Percentiles rank a stretch among this genome's conserved stretches.
These are phyloP conservation scores for Ormyrus thymus DNA, from an alignment of 2,888 invertebrate species.

Conservation along the genomic window DNA sequence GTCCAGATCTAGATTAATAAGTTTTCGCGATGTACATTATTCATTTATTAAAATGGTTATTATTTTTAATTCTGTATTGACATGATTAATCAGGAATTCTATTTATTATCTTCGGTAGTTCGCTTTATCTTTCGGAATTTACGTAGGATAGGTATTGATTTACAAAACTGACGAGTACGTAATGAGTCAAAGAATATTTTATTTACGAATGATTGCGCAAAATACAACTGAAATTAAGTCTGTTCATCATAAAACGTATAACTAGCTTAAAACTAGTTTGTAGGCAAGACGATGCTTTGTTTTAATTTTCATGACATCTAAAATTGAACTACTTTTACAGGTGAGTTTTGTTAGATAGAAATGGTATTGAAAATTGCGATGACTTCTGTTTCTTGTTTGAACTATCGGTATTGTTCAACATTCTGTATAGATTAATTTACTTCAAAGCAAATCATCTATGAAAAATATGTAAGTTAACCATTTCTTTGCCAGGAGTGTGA, in stretches of 20 bases:
- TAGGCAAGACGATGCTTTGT: conserved; percentile 4
- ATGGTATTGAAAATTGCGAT: too few species aligned
- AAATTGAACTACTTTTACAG: not conserved
- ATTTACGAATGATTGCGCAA: conserved; percentile 31
- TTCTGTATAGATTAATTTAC: too few species aligned
- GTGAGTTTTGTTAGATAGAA: not conserved
- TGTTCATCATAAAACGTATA: too few species aligned
- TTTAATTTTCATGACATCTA: conserved; percentile 30
- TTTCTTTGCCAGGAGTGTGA: not conserved
- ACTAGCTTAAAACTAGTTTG: not conserved
- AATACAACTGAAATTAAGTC: too few species aligned
- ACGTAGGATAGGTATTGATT: conserved; percentile 30
- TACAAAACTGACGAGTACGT: conserved; percentile 26
- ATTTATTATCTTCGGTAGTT: conserved; percentile 10
- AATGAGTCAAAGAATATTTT: not conserved
- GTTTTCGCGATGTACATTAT: too few species aligned
- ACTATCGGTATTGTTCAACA: too few species aligned
- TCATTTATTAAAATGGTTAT: not conserved
- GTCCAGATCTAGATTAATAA: not conserved
- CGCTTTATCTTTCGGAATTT: not conserved
- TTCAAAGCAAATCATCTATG: too few species aligned
- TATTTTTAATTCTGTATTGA: not conserved
- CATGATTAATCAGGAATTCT: not conserved
- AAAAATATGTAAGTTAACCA: not conserved
- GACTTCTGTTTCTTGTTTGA: too few species aligned